Base-by-base conservation (phyloP, 2,888 invertebrate genomes). In the Pseudococcus longispinus region DNA sequence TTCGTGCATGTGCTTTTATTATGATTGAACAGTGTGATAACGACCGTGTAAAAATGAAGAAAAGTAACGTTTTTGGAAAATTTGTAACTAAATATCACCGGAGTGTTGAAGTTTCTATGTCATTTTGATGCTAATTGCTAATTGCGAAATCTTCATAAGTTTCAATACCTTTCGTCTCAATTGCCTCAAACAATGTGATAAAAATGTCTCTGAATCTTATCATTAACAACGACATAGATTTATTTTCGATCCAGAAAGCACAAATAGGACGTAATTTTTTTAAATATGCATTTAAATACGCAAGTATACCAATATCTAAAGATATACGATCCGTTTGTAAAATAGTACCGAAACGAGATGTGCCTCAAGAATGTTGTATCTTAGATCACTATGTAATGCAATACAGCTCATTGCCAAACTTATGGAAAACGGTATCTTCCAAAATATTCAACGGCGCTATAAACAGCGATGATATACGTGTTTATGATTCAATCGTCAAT, bases 281-380 rank as follows among this genome's bases (percentile, higher is more conserved):
- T 0, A 42, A 80, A n/a, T 9, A 80, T 42, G 42, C 77, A 11
- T 80, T 80, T 11, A 80, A 80, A 80, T 80, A 80, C 23, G 77
- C 77, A 9, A 20, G 20, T 42, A 80, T 80, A 42, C 77, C 77
- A 2, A 5, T 80, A 20, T 8, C 32, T 20, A 42, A 80, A 20
- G 42, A 20, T 80, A 13, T 42, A 80, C 42, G 77, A 80, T 80
- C 77, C n/a, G 18, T 80, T 80, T 80, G 77, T 42, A 80, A 42
- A 80, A 80, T 80, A n/a, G 42, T 80, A 4, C 77, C 77, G 6
- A 80, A 80, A 42, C 11, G 9, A 37, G 77, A 80, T 42, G 20
- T 80, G 13, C 3, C 77, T 0, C 29, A n/a, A 11, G 20, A 80
- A n/a, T 80, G 2, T 20, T 80, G 77, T 42, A 80, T 80, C 13